Conservation (phyloP, 1,140 invertebrate species). For the Procambarus clarkii region DNA sequence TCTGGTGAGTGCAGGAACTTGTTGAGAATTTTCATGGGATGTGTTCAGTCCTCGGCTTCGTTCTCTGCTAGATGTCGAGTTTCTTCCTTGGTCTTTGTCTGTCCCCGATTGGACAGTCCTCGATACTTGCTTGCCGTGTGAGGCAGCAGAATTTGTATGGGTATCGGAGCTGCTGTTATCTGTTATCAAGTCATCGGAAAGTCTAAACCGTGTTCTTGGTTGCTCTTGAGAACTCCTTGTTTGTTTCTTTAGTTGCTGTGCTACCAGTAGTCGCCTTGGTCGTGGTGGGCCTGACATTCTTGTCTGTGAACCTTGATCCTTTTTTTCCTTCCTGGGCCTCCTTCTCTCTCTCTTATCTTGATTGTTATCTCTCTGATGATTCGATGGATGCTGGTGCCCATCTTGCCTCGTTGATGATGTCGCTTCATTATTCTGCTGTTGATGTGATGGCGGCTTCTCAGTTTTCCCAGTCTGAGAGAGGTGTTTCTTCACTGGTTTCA, state of each 20-base stretch:
- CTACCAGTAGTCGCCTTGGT: conserved; percentile 19
- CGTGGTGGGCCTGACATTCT: conserved; percentile 34
- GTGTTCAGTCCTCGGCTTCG: neutral
- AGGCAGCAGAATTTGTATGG: neutral
- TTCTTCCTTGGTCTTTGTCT: neutral
- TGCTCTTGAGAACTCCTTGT: neutral
- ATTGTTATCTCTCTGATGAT: neutral
- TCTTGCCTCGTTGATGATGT: too few relatives aligned
- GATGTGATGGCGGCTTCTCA: neutral
- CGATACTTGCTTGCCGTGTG: neutral
- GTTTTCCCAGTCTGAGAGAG: neutral
- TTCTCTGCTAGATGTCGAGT: neutral
- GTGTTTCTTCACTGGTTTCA: neutral
- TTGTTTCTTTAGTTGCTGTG: neutral
- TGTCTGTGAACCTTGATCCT: conserved; percentile 44
- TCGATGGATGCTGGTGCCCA: neutral
- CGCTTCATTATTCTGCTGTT: neutral
- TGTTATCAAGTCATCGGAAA: neutral
- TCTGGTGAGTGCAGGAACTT: neutral
- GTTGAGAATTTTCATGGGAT: neutral
- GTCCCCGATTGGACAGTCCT: neutral
- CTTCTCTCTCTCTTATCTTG: neutral
- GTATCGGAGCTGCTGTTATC: neutral
- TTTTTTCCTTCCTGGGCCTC: conserved; percentile 4
- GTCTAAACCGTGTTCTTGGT: neutral